A percentile compares a stretch with the other conserved stretches of the same genome.
These are phyloP conservation scores for Muschampia plurimacula DNA, from an alignment of 2,888 invertebrate species.

Conservation along the genomic window DNA sequence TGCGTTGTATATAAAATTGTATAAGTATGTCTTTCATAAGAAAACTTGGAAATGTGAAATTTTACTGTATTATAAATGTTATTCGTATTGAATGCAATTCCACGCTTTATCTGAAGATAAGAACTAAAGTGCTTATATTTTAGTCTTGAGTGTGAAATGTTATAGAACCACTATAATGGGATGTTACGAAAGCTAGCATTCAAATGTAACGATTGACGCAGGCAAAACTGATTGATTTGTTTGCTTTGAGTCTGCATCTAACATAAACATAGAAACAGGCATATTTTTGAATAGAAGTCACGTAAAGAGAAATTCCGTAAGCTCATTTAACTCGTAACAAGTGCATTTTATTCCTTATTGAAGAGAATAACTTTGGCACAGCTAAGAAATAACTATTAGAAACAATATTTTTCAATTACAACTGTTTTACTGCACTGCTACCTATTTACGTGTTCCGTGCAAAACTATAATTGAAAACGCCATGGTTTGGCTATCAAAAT, in stretches of 20 bases:
- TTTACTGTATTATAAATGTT: background rate
- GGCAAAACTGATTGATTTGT: slow-evolving; percentile 2
- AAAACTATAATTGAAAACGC: no score
- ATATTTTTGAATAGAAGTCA: background rate
- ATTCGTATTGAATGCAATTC: slow-evolving; percentile 2
- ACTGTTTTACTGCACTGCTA: no score
- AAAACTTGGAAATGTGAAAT: no score
- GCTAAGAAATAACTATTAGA: no score
- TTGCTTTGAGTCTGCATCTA: slow-evolving; percentile 1
- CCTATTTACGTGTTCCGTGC: no score
- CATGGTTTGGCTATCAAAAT: no score
- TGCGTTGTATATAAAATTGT: no score
- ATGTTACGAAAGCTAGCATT: slow-evolving; percentile 11
- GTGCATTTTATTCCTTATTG: background rate
- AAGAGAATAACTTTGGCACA: no score
- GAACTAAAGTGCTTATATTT: slow-evolving; percentile 21
- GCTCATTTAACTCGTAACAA: background rate
- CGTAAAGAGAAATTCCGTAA: background rate
- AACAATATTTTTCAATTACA: no score
- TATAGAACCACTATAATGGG: background rate
- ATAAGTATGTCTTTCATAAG: no score
- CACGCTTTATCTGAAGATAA: background rate
- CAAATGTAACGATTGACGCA: slow-evolving; percentile 22
- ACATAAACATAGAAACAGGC: background rate
- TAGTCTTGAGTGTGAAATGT: slow-evolving; percentile 19